phyloP scores from a whole-genome alignment of 1,140 invertebrate species.

The Drosophila leontia region DNA sequence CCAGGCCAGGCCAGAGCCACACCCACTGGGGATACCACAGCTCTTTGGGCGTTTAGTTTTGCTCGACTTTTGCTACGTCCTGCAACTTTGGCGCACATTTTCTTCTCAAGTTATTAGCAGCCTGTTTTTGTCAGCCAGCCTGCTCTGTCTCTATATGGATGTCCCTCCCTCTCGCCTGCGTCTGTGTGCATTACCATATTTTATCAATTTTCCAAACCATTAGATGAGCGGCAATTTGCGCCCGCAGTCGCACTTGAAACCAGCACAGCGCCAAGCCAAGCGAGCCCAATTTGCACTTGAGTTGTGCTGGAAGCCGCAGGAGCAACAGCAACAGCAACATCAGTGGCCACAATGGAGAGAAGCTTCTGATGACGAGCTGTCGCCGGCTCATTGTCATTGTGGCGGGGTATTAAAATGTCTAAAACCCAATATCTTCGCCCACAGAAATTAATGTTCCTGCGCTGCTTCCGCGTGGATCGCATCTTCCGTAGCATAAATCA shows the following conservation, averaged over 20 bases:
- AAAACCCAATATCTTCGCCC: conserved; percentile 13
- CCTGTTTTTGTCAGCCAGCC: conserved; percentile 78
- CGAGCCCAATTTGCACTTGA: conserved; percentile 83
- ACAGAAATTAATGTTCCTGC: conserved; percentile 91
- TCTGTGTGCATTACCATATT: conserved; percentile 82
- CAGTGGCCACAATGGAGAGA: conserved; percentile 26
- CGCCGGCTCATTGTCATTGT: conserved; percentile 48
- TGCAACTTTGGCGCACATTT: conserved; percentile 82
- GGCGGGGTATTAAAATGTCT: conserved; percentile 56
- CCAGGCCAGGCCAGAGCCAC: conserved; percentile 32
- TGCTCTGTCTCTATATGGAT: conserved; percentile 44
- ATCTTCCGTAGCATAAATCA: conserved; percentile 92
- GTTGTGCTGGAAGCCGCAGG: conserved; percentile 51
- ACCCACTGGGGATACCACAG: conserved; percentile 26
- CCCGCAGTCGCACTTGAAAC: conserved; percentile 81
- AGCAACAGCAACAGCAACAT: conserved; percentile 43
- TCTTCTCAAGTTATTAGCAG: conserved; percentile 83
- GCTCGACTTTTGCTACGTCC: conserved; percentile 81
- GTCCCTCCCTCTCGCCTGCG: conserved; percentile 8
- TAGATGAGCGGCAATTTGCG: conserved; percentile 82
- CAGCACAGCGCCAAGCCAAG: conserved; percentile 71
- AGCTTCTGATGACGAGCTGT: conserved; percentile 55
- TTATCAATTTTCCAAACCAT: conserved; percentile 84
- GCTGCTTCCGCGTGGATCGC: conserved; percentile 94
- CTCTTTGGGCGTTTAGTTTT: conserved; percentile 71